These are phyloP conservation scores for Lymantria monacha DNA, from an alignment of 2,888 invertebrate genomes.

Conservation along the genomic window DNA sequence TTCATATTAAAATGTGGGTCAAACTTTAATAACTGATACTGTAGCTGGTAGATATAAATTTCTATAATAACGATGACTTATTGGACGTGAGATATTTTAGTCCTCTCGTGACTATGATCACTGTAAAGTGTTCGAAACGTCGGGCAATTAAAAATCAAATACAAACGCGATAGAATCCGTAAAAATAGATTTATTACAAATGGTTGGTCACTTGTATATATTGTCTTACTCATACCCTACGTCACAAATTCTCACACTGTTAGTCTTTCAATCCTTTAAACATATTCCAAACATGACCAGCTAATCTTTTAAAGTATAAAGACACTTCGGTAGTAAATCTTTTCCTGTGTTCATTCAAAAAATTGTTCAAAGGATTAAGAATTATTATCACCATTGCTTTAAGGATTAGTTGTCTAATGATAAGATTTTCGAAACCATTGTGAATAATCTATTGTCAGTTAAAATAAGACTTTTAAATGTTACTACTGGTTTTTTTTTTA, in stretches of 20 bases:
- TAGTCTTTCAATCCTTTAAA: conserved; percentile 3
- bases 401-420: conserved; percentile 65
- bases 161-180: no score
- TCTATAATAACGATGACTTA: no score
- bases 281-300: background rate
- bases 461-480: conserved; percentile 41
- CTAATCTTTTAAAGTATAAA: background rate
- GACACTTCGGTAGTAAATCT: conserved; percentile 24
- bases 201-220: no score
- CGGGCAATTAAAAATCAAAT: no score
- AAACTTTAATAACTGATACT: no score
- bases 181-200: no score
- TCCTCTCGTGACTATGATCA: no score
- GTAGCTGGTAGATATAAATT: no score
- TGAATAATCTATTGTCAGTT: conserved; percentile 26
- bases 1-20: no score
- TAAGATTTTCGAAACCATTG: conserved; percentile 54
- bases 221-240: no score
- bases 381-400: conserved; percentile 52
- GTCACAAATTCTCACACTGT: conserved; percentile 2
- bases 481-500: conserved; percentile 22
- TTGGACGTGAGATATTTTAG: no score
- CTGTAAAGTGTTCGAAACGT: no score
- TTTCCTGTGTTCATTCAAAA: conserved; percentile 47
- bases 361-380: conserved; percentile 59